Evolutionary conservation across 2,888 invertebrate genomes (phyloP).

Genomic region (Coenonympha glycerion): DNA sequence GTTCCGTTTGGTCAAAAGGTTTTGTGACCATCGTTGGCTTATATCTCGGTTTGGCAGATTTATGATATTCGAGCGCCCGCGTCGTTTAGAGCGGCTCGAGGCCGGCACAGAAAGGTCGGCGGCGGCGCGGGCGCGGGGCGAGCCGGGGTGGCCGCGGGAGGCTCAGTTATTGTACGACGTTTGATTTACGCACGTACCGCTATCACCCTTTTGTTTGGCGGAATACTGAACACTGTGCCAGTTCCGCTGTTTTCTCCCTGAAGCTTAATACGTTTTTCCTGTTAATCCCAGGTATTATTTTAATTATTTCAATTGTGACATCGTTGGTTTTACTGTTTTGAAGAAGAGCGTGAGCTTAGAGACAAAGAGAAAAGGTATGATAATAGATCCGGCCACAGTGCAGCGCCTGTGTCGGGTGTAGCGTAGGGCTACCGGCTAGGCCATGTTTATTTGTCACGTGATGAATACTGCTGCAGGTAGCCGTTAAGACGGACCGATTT

Average conservation of each 20-base stretch:
- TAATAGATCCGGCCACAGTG: too few relatives aligned
- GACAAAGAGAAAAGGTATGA: too few relatives aligned
- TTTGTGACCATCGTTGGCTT: constrained; percentile 39
- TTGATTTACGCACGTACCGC: constrained; percentile 75
- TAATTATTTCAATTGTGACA: constrained; percentile 12
- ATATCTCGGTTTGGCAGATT: constrained; percentile 71
- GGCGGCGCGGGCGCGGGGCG: constrained; percentile 31
- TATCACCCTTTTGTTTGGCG: constrained; percentile 74
- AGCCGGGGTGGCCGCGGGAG: constrained; percentile 54
- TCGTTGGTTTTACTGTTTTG: background rate
- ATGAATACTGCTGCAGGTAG: too few relatives aligned
- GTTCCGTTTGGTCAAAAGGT: constrained; percentile 36
- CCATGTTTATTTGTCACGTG: too few relatives aligned
- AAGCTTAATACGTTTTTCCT: constrained; percentile 26
- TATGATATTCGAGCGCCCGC: constrained; percentile 56
- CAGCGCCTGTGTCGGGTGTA: too few relatives aligned
- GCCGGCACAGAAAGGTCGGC: constrained; percentile 37
- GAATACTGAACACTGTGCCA: constrained; percentile 69
- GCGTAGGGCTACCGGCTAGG: too few relatives aligned
- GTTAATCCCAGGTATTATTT: constrained; percentile 5
- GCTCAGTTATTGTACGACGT: constrained; percentile 72
- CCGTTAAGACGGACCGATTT: too few relatives aligned
- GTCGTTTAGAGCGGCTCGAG: constrained; percentile 51
- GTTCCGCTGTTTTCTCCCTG: constrained; percentile 55
- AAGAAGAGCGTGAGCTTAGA: background rate